These are phyloP conservation scores for Eleginops maclovinus DNA, from an alignment of 2,113 vertebrate genomes.

Conservation along the genomic window DNA sequence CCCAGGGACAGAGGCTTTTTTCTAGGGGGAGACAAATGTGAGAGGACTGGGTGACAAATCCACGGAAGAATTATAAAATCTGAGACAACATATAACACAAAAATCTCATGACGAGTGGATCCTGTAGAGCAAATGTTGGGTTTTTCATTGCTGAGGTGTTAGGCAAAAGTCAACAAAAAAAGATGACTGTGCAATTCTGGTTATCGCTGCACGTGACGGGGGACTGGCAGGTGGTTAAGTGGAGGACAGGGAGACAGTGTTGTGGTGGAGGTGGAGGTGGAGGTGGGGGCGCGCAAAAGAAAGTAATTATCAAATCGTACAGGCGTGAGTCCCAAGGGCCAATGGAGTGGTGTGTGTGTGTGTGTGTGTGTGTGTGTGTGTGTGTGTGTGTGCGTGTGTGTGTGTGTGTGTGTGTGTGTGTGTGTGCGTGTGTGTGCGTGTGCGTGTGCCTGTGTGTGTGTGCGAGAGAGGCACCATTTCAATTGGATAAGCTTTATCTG, in stretches of 20 bases:
- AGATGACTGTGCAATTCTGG: slow-evolving; percentile 41
- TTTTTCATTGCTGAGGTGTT: neutral
- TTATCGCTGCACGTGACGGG: slow-evolving; percentile 55
- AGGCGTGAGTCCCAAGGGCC: slow-evolving; percentile 72
- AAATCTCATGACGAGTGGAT: neutral
- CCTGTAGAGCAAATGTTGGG: neutral
- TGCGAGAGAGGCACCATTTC: slow-evolving; percentile 42
- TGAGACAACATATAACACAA: neutral
- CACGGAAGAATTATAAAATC: neutral
- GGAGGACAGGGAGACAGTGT: slow-evolving; percentile 44
- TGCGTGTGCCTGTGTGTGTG: slow-evolving; percentile 44
- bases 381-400: slow-evolving; percentile 39
- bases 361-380: slow-evolving; percentile 40
- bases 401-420: slow-evolving; percentile 44
- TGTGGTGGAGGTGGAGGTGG: slow-evolving; percentile 28
- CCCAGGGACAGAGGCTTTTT: slow-evolving; percentile 23
- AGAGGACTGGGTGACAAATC: neutral
- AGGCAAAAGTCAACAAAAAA: slow-evolving; percentile 16
- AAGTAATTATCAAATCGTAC: slow-evolving; percentile 81
- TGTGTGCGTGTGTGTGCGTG: slow-evolving; percentile 31
- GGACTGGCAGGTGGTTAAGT: slow-evolving; percentile 80
- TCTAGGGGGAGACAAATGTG: slow-evolving; percentile 5
- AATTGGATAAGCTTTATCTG: slow-evolving; percentile 69
- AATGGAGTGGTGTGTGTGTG: slow-evolving; percentile 47
- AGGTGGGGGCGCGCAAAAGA: slow-evolving; percentile 53